These are phyloP conservation scores for Smittia aterrima DNA, from an alignment of 2,888 invertebrate species.

Conservation along the genomic window DNA sequence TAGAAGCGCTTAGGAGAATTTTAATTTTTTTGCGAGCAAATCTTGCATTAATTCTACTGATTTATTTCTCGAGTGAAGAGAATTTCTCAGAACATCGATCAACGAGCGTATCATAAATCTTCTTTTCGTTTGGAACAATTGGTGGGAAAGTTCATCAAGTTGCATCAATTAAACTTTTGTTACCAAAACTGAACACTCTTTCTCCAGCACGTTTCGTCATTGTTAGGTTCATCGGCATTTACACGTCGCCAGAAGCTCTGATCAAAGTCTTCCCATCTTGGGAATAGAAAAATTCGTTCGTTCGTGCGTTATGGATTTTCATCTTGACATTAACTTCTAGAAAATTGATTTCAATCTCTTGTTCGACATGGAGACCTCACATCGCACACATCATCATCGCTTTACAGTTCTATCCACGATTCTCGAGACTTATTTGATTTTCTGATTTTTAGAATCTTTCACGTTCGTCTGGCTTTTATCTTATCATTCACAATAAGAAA, in stretches of 20 bases:
- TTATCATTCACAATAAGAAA: constrained; percentile 34
- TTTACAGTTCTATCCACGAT: neutral
- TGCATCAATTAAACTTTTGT: neutral
- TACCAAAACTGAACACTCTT: neutral
- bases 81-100: constrained; percentile 2
- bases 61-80: neutral
- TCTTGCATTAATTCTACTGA: neutral
- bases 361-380: constrained; percentile 3
- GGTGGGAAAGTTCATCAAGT: neutral
- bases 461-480: constrained; percentile 39
- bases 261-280: neutral
- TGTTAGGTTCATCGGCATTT: neutral
- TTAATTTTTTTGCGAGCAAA: neutral
- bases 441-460: constrained; percentile 24
- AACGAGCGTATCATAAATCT: neutral
- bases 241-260: neutral
- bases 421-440: neutral
- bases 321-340: neutral
- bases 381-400: constrained; percentile 5
- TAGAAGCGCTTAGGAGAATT: neutral
- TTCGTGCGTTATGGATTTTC: constrained; percentile 8
- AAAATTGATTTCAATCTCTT: constrained; percentile 13
- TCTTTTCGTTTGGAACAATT: neutral
- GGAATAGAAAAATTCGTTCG: neutral
- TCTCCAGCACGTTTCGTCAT: neutral